Evolutionary conservation across 2,888 invertebrate species (phyloP).

Genomic region (Terebella lapidaria): DNA sequence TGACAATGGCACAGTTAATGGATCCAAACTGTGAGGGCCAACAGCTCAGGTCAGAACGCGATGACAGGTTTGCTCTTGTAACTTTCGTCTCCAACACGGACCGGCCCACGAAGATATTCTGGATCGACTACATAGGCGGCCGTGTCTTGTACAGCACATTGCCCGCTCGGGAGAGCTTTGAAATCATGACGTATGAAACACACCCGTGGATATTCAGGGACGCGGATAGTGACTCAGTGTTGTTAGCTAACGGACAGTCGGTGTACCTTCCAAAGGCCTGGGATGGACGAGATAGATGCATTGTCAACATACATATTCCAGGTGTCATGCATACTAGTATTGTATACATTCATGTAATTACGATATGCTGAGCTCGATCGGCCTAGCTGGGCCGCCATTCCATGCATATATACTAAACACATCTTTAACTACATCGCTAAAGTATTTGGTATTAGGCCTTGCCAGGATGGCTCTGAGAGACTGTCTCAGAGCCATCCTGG

Average conservation of each 20-base stretch:
- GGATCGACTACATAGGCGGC: slow-evolving; percentile 8
- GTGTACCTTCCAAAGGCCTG: slow-evolving; percentile 8
- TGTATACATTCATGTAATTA: background rate
- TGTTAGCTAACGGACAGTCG: background rate
- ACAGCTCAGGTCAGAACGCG: slow-evolving; percentile 1
- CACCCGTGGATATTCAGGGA: slow-evolving; percentile 17
- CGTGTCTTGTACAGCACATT: slow-evolving; percentile 6
- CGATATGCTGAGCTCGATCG: too few species aligned
- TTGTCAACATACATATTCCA: slow-evolving; percentile 11
- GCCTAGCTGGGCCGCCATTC: too few species aligned
- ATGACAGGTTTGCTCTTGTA: slow-evolving; percentile 4
- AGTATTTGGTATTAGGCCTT: too few species aligned
- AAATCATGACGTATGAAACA: slow-evolving; percentile 9
- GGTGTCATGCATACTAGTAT: slow-evolving; percentile 1
- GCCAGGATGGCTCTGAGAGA: too few species aligned
- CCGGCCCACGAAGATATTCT: slow-evolving; percentile 1
- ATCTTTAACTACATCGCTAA: too few species aligned
- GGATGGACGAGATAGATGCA: background rate
- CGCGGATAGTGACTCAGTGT: slow-evolving; percentile 3
- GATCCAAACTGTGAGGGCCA: too few species aligned
- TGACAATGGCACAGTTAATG: too few species aligned
- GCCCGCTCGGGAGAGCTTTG: slow-evolving; percentile 1
- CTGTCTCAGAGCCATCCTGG: too few species aligned
- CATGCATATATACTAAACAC: too few species aligned
- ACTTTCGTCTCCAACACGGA: slow-evolving; percentile 6